Percentiles rank a stretch among this genome's conserved stretches.
Evolutionary conservation across 2,797 vertebrate species (phyloP).

Genomic region (Petrocephalus sullivani): DNA sequence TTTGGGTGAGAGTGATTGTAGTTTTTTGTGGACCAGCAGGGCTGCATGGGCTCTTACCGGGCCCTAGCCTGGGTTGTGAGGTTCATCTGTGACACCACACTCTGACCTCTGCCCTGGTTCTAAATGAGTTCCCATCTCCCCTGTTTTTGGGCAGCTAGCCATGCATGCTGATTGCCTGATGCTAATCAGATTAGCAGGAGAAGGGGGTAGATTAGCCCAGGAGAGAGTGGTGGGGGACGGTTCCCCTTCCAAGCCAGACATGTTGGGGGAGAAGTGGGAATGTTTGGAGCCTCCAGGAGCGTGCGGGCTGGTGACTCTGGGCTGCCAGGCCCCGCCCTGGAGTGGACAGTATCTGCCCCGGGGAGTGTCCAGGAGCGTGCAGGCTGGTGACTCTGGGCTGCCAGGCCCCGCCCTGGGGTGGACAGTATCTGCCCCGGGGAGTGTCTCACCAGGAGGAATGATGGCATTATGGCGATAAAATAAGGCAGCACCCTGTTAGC

Average conservation of each 20-base stretch:
- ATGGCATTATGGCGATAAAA: constrained; percentile 36
- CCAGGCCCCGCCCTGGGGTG: not conserved
- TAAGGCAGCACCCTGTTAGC: constrained; percentile 11
- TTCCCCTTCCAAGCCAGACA: constrained; percentile 30
- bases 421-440: not conserved
- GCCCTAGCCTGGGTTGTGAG: not conserved
- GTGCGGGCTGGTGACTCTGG: not conserved
- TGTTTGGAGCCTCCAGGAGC: not conserved
- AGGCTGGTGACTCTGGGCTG: not conserved
- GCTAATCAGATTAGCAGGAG: constrained; percentile 61
- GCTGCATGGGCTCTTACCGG: not conserved
- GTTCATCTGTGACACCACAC: not conserved
- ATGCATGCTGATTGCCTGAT: constrained; percentile 45
- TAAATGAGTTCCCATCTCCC: constrained; percentile 6
- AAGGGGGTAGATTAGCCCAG: constrained; percentile 52
- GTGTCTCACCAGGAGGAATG: constrained; percentile 20
- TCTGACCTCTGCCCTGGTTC: not conserved
- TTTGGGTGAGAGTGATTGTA: not conserved
- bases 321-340: not conserved
- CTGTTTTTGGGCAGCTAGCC: constrained; percentile 46
- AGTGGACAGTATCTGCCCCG: not conserved
- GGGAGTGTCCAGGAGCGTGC: not conserved
- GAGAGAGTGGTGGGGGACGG: constrained; percentile 23
- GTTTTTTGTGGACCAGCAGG: not conserved
- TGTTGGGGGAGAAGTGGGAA: not conserved